Conservation (phyloP, 2,888 invertebrate genomes). For the Zootermopsis nevadensis region DNA sequence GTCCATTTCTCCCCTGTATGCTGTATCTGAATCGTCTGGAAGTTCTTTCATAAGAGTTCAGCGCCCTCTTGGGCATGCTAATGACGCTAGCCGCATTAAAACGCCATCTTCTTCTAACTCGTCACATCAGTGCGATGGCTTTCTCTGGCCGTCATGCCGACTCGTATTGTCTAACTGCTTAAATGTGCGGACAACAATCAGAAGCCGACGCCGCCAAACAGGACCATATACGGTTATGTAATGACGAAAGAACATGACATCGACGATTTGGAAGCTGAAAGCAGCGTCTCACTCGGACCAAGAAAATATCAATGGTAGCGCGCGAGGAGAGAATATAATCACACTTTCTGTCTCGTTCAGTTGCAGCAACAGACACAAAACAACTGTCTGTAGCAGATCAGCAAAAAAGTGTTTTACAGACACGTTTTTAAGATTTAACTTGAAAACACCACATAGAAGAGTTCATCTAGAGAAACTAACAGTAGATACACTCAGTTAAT, state of each 20-base stretch:
- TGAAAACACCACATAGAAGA: no score
- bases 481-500: no score
- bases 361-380: no score
- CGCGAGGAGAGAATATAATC: no score
- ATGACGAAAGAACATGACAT: neutral
- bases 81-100: conserved; percentile 17
- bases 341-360: no score
- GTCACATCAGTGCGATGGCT: conserved; percentile 4
- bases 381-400: no score
- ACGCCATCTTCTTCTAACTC: neutral
- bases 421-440: no score
- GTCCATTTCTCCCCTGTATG: neutral
- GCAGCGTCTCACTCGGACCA: no score
- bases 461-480: no score
- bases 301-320: no score
- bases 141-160: neutral
- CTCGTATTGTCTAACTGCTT: conserved; percentile 1
- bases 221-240: neutral
- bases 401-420: no score
- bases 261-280: neutral
- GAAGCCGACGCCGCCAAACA: neutral
- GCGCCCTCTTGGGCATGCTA: neutral
- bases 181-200: neutral
- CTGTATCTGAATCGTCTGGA: neutral
- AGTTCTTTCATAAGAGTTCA: conserved; percentile 8